A percentile compares a stretch with the other conserved stretches of the same genome.
phyloP scores from a whole-genome alignment of 2,888 invertebrate genomes.

The Stictocephala bisonia region DNA sequence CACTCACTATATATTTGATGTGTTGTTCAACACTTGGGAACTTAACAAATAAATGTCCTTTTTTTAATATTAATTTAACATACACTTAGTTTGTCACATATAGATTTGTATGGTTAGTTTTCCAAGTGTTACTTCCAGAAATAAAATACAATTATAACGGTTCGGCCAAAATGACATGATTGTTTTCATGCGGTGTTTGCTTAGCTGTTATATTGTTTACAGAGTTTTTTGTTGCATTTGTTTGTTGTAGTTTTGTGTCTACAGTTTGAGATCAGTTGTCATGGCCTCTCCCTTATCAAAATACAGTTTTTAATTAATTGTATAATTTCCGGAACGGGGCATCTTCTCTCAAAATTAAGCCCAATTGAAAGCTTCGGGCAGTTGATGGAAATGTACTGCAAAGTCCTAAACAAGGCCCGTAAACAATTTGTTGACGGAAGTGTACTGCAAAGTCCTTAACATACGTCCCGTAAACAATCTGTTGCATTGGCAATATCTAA shows the following conservation, averaged over 20 bases:
- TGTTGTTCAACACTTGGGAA: too few relatives aligned
- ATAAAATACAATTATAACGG: too few relatives aligned
- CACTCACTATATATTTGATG: too few relatives aligned
- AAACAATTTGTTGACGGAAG: too few relatives aligned
- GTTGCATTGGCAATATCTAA: background rate
- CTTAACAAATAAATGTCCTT: too few relatives aligned
- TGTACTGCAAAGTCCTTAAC: background rate
- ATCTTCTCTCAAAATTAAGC: constrained; percentile 1
- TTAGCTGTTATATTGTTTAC: background rate
- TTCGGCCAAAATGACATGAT: too few relatives aligned
- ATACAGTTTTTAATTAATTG: background rate
- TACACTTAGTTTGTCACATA: too few relatives aligned
- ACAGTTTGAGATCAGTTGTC: background rate
- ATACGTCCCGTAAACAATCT: background rate
- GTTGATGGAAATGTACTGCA: background rate
- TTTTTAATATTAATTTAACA: too few relatives aligned
- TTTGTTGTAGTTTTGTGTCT: background rate
- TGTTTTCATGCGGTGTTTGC: too few relatives aligned
- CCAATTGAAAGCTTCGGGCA: background rate
- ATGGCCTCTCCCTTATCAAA: background rate
- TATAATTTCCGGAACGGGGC: background rate
- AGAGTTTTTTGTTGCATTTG: background rate
- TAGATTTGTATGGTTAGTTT: too few relatives aligned
- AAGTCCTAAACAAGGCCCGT: background rate
- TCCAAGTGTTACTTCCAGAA: too few relatives aligned